phyloP scores from a whole-genome alignment of 2,888 invertebrate species.

The Thereva unica region DNA sequence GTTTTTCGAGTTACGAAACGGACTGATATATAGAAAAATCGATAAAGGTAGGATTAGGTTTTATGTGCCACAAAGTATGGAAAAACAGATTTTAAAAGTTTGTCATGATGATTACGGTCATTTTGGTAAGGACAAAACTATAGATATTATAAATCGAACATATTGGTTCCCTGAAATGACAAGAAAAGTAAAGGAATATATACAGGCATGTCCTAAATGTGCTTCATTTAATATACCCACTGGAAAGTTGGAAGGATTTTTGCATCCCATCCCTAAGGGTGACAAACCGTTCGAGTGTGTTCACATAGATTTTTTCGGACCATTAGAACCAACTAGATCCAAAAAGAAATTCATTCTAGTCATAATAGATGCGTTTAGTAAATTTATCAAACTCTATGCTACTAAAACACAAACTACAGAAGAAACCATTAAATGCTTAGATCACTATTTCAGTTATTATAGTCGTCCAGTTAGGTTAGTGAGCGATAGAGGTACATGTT shows the following conservation, averaged over 20 bases:
- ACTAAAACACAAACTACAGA: constrained; percentile 40
- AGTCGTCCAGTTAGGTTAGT: constrained; percentile 6
- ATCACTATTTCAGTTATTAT: not conserved
- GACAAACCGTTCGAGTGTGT: constrained; percentile 43
- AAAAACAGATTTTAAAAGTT: constrained; percentile 28
- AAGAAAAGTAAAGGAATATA: constrained; percentile 20
- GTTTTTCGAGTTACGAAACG: constrained; percentile 38
- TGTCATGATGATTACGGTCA: constrained; percentile 2
- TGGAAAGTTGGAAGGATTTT: constrained; percentile 7
- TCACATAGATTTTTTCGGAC: constrained; percentile 40
- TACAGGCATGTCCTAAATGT: constrained; percentile 31
- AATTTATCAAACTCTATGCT: constrained; percentile 38
- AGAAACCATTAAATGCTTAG: constrained; percentile 2
- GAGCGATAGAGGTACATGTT: constrained; percentile 17
- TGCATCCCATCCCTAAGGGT: no score
- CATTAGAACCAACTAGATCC: no score
- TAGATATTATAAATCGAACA: constrained; percentile 20
- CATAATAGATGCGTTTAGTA: constrained; percentile 38
- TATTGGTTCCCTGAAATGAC: constrained; percentile 33
- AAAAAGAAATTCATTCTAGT: constrained; percentile 33
- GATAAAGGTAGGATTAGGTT: constrained; percentile 16
- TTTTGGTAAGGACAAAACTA: constrained; percentile 29
- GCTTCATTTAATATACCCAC: constrained; percentile 12
- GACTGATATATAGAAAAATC: constrained; percentile 34
- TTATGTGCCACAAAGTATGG: constrained; percentile 36